Evolutionary conservation across 2,888 invertebrate genomes (phyloP).

Genomic region (Campoletis raptor): DNA sequence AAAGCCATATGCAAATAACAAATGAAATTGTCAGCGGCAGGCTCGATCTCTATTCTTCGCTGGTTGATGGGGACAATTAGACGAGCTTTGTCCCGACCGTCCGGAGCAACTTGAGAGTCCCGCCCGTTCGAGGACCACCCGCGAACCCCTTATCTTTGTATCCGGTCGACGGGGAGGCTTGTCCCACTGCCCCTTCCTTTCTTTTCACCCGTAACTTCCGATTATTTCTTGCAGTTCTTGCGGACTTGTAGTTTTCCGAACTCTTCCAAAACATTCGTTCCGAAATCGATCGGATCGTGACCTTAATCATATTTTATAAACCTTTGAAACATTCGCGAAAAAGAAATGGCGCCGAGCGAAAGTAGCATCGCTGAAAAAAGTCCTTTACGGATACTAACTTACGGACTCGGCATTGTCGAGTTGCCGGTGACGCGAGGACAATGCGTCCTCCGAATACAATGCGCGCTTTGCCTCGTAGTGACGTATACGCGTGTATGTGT

Average conservation of each 20-base stretch:
- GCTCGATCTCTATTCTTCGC: constrained; percentile 75
- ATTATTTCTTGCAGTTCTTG: constrained; percentile 18
- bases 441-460: constrained; percentile 81
- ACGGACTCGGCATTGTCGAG: constrained; percentile 81
- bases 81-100: constrained; percentile 80
- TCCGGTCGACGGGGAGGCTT: constrained; percentile 78
- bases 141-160: constrained; percentile 81
- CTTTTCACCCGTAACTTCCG: constrained; percentile 53
- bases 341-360: background rate
- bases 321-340: background rate
- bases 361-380: constrained; percentile 75
- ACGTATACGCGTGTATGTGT: constrained; percentile 6
- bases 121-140: constrained; percentile 79
- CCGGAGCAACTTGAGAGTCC: constrained; percentile 79
- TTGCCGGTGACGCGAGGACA: constrained; percentile 81
- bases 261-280: background rate
- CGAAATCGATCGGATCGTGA: background rate
- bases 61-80: constrained; percentile 82
- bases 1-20: constrained; percentile 81
- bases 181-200: background rate
- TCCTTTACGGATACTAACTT: constrained; percentile 82
- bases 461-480: constrained; percentile 67
- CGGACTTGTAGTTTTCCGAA: background rate
- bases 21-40: constrained; percentile 82
- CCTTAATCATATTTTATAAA: background rate